Percentiles rank a stretch among this genome's conserved stretches.
These are phyloP conservation scores for Orius insidiosus DNA, from an alignment of 1,140 invertebrate species.

Conservation along the genomic window DNA sequence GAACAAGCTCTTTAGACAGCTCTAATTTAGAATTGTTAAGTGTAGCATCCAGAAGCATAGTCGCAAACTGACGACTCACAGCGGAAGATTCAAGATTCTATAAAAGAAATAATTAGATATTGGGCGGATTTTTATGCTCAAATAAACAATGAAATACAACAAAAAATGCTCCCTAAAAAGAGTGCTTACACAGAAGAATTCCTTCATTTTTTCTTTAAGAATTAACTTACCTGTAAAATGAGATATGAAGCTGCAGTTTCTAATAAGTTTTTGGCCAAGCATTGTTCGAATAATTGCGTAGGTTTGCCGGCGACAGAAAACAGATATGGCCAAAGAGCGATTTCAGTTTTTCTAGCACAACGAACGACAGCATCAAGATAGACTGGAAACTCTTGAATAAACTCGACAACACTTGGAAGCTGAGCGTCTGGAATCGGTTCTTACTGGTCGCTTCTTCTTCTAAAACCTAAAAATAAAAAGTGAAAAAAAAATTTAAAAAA, in stretches of 20 bases:
- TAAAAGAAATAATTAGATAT: too few species aligned
- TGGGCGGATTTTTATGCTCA: too few species aligned
- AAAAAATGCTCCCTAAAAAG: too few species aligned
- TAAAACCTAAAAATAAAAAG: constrained; percentile 58
- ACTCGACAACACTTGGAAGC: constrained; percentile 89
- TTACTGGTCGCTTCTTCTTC: constrained; percentile 97
- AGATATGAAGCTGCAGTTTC: constrained; percentile 95
- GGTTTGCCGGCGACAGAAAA: constrained; percentile 94
- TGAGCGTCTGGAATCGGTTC: constrained; percentile 97
- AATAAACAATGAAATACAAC: too few species aligned
- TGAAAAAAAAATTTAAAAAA: too few species aligned
- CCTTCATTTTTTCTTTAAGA: too few species aligned
- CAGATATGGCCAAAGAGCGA: constrained; percentile 94
- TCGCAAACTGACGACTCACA: constrained; percentile 82
- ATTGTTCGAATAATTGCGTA: constrained; percentile 88
- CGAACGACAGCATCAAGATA: constrained; percentile 91
- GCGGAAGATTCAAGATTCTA: constrained; percentile 80
- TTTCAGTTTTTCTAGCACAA: constrained; percentile 96
- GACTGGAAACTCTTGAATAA: constrained; percentile 96
- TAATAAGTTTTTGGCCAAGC: constrained; percentile 69
- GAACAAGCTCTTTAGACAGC: constrained; percentile 79
- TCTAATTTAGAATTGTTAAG: constrained; percentile 84
- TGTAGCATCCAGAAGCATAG: constrained; percentile 84
- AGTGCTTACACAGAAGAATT: too few species aligned
- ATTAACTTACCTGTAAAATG: too few species aligned